Percentiles rank a stretch among this genome's conserved stretches.
phyloP scores from a whole-genome alignment of 2,113 vertebrate genomes.

The Pontoporia blainvillei region DNA sequence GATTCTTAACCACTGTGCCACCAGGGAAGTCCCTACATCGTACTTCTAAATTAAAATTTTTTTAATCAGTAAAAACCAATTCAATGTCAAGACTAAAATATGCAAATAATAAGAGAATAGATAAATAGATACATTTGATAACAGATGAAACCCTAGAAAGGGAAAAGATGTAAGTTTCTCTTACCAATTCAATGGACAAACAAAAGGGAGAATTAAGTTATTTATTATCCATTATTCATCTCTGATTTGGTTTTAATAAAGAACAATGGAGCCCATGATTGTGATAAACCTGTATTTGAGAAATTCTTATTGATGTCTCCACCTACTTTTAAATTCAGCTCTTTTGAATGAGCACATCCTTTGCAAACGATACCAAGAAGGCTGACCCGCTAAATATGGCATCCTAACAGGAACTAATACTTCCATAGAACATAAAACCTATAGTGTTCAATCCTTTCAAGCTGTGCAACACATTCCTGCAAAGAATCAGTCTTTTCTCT shows the following conservation, averaged over 20 bases:
- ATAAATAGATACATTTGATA: not conserved
- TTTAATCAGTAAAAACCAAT: not conserved
- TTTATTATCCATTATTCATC: not conserved
- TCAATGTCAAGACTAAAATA: not conserved
- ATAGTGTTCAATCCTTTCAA: not conserved
- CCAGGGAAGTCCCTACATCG: too few species aligned
- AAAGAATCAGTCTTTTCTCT: slow-evolving; percentile 5
- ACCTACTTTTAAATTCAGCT: not conserved
- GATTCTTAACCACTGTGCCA: too few species aligned
- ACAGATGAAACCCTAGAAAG: not conserved
- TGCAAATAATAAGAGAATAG: not conserved
- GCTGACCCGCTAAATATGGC: not conserved
- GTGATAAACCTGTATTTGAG: not conserved
- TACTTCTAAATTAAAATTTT: not conserved
- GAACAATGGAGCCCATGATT: not conserved
- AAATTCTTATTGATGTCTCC: not conserved
- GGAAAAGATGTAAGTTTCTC: not conserved
- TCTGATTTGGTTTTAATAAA: not conserved
- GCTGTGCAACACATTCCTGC: not conserved
- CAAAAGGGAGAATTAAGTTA: not conserved
- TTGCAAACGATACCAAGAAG: not conserved
- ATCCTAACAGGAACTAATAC: not conserved
- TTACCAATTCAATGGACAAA: not conserved
- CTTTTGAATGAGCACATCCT: not conserved
- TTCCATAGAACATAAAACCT: not conserved